phyloP scores from a whole-genome alignment of 1,140 invertebrate genomes.

The Achatina immaculata region DNA sequence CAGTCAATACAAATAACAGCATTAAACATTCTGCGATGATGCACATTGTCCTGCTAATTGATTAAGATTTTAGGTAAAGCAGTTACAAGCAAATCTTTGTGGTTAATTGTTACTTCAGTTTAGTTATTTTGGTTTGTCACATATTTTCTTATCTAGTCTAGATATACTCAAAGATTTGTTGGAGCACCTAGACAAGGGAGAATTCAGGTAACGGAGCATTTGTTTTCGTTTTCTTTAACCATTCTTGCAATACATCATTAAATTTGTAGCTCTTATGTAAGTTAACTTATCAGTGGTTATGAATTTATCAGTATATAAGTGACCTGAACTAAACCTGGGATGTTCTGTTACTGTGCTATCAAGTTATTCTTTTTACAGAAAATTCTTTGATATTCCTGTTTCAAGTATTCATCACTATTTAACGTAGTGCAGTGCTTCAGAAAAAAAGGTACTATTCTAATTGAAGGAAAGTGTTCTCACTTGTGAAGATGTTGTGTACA shows the following conservation, averaged over 20 bases:
- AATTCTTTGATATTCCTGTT: background rate
- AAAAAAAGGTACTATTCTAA: no score
- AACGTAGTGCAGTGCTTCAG: no score
- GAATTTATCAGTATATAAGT: background rate
- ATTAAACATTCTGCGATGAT: background rate
- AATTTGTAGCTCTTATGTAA: background rate
- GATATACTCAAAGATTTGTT: conserved; percentile 35
- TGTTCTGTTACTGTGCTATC: no score
- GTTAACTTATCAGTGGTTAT: background rate
- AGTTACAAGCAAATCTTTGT: background rate
- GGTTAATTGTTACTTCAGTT: background rate
- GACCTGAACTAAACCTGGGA: background rate
- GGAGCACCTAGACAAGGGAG: conserved; percentile 25
- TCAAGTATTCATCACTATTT: no score
- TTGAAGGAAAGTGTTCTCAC: no score
- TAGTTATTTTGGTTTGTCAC: background rate
- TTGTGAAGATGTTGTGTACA: no score
- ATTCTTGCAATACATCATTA: background rate
- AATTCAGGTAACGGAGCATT: conserved; percentile 5
- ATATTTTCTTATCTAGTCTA: conserved; percentile 6
- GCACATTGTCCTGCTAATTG: background rate
- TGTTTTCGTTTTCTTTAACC: background rate
- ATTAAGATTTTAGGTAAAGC: background rate
- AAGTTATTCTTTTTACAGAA: no score
- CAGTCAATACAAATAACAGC: no score